phyloP scores from a whole-genome alignment of 2,888 invertebrate genomes.

The Tanytarsus gracilentus region DNA sequence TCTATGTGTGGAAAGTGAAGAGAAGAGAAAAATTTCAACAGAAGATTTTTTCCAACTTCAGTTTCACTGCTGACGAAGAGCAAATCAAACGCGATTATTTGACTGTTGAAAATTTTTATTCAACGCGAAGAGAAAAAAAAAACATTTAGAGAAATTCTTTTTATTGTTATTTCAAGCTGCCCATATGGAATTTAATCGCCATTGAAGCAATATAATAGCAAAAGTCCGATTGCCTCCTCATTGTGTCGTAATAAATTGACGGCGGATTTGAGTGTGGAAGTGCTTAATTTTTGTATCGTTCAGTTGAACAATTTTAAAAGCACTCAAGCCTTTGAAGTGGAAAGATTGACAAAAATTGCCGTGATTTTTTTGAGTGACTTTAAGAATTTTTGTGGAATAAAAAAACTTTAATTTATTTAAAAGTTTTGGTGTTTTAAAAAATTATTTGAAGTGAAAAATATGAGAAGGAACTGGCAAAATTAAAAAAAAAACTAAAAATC shows the following conservation, averaged over 20 bases:
- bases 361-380: neutral
- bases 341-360: neutral
- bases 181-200: too few species aligned
- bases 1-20: neutral
- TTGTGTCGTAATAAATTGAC: too few species aligned
- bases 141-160: too few species aligned
- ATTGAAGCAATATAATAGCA: too few species aligned
- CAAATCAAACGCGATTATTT: constrained; percentile 15
- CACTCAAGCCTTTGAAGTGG: constrained; percentile 18
- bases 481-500: neutral
- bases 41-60: constrained; percentile 23
- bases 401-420: neutral
- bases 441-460: neutral
- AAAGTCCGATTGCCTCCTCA: too few species aligned
- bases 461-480: neutral
- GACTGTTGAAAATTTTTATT: too few species aligned
- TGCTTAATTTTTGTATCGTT: neutral
- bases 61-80: constrained; percentile 18
- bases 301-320: constrained; percentile 3
- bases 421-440: neutral
- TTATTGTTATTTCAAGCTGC: too few species aligned
- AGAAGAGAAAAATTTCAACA: constrained; percentile 3
- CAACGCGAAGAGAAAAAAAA: too few species aligned
- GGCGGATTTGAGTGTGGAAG: constrained; percentile 1
- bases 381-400: neutral